Percentiles rank a stretch among this genome's conserved stretches.
Evolutionary conservation across 1,140 invertebrate genomes (phyloP).

Genomic region (Pseudomyrmex sp.): DNA sequence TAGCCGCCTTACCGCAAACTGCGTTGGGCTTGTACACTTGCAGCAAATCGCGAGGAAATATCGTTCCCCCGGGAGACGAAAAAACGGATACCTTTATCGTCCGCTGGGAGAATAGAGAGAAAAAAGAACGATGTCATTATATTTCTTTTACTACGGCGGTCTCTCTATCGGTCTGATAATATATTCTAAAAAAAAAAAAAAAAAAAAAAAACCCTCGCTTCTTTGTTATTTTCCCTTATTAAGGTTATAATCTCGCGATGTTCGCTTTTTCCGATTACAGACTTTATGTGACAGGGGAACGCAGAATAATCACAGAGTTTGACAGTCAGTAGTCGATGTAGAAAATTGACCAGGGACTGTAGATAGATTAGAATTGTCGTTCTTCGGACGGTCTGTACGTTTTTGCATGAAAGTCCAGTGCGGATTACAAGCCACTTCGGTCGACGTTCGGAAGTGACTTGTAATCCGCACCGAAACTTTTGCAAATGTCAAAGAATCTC

Average conservation of each 20-base stretch:
- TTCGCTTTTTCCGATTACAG: slow-evolving; percentile 43
- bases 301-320: slow-evolving; percentile 28
- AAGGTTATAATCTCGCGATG: slow-evolving; percentile 39
- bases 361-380: slow-evolving; percentile 32
- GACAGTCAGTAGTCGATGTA: slow-evolving; percentile 7
- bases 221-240: slow-evolving; percentile 36
- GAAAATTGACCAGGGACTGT: slow-evolving; percentile 34
- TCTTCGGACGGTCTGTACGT: background rate
- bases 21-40: background rate
- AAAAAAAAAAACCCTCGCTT: background rate
- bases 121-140: slow-evolving; percentile 44
- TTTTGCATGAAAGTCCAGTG: background rate
- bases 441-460: no score
- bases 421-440: slow-evolving; percentile 11
- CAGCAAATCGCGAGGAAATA: slow-evolving; percentile 54
- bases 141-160: slow-evolving; percentile 3
- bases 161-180: slow-evolving; percentile 30
- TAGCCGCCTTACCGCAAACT: slow-evolving; percentile 4
- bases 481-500: no score
- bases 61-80: slow-evolving; percentile 51
- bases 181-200: slow-evolving; percentile 8
- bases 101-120: slow-evolving; percentile 31
- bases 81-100: slow-evolving; percentile 48
- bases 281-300: slow-evolving; percentile 19
- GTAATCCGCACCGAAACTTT: no score